These are phyloP conservation scores for Heliconius cydno DNA, from an alignment of 2,888 invertebrate genomes.

Conservation along the genomic window DNA sequence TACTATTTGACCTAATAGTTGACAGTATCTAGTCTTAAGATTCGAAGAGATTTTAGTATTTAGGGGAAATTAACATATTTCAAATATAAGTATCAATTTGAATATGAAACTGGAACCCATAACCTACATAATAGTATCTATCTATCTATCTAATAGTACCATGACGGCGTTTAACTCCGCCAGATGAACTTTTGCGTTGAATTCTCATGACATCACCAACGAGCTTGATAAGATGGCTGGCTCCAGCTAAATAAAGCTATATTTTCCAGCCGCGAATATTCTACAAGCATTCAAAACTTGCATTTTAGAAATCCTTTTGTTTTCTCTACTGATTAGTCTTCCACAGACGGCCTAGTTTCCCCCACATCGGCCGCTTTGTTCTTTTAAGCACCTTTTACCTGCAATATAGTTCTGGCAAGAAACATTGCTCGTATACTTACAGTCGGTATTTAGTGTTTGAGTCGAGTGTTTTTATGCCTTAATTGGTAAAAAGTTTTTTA, in stretches of 20 bases:
- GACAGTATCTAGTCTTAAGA: too few relatives aligned
- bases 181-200: too few relatives aligned
- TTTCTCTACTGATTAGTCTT: conserved; percentile 38
- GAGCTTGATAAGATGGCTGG: not conserved
- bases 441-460: conserved; percentile 25
- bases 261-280: conserved; percentile 10
- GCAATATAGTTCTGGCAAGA: conserved; percentile 47
- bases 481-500: conserved; percentile 22
- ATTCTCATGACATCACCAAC: not conserved
- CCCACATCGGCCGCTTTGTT: conserved; percentile 62
- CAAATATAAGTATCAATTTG: too few relatives aligned
- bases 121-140: too few relatives aligned
- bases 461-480: conserved; percentile 22
- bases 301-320: conserved; percentile 27
- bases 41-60: too few relatives aligned
- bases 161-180: too few relatives aligned
- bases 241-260: not conserved
- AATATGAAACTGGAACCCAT: too few relatives aligned
- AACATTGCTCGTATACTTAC: conserved; percentile 37
- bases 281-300: conserved; percentile 9
- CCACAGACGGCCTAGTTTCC: conserved; percentile 64
- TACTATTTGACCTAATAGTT: too few relatives aligned
- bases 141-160: too few relatives aligned
- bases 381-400: conserved; percentile 69
- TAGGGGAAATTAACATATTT: too few relatives aligned